phyloP scores from a whole-genome alignment of 2,113 vertebrate genomes.

The Sitta europaea region DNA sequence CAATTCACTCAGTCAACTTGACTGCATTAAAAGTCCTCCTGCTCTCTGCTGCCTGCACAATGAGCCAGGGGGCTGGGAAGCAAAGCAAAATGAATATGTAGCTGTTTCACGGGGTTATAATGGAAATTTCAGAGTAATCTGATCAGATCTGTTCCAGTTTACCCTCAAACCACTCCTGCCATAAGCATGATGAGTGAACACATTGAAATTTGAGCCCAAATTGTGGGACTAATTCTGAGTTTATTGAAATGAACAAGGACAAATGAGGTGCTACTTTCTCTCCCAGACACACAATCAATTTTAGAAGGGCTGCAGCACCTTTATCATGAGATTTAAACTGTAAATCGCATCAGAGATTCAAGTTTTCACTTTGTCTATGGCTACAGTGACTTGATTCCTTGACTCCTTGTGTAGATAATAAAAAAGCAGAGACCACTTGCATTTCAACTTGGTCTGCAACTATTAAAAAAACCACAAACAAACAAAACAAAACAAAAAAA shows the following conservation, averaged over 20 bases:
- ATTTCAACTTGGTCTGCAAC: background rate
- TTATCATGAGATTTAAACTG: background rate
- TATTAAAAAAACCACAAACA: background rate
- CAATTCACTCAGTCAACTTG: background rate
- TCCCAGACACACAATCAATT: background rate
- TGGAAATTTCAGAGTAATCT: conserved; percentile 1
- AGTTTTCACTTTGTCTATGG: background rate
- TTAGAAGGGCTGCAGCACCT: background rate
- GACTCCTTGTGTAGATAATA: background rate
- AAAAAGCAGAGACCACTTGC: background rate
- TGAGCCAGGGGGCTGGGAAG: background rate
- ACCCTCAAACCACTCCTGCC: background rate
- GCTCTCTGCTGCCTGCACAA: background rate
- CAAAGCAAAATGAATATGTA: background rate
- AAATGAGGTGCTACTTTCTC: conserved; percentile 13
- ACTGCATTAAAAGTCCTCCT: background rate
- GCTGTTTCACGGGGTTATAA: background rate
- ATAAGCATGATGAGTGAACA: background rate
- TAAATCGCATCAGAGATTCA: background rate
- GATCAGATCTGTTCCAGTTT: conserved; percentile 24
- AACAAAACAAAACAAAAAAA: too few relatives aligned
- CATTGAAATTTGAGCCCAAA: background rate
- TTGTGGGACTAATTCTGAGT: conserved; percentile 33
- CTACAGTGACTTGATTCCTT: background rate
- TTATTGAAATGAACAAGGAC: conserved; percentile 57